Conservation (phyloP, 2,113 vertebrate genomes). For the Hirundichthys speculiger region DNA sequence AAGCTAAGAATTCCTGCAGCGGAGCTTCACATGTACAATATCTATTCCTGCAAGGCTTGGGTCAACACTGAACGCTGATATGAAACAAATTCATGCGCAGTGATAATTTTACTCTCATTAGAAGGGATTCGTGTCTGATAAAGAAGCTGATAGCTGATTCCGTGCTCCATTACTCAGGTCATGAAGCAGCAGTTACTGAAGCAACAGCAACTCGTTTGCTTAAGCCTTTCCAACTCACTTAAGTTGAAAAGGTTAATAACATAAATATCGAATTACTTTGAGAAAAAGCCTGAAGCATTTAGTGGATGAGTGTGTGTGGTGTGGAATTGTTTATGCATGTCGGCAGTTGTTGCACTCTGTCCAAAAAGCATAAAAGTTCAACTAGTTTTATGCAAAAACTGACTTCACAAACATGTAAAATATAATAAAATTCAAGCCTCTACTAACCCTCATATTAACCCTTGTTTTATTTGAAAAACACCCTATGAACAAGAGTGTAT, state of each 20-base stretch:
- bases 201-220: conserved; percentile 36
- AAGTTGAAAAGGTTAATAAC: conserved; percentile 52
- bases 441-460: no score
- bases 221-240: conserved; percentile 28
- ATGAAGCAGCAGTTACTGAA: conserved; percentile 36
- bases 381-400: not conserved
- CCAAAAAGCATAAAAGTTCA: not conserved
- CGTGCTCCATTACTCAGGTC: conserved; percentile 27
- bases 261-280: conserved; percentile 41
- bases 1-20: no score
- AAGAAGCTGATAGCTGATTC: conserved; percentile 5
- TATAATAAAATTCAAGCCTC: not conserved
- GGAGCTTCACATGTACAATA: not conserved
- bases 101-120: conserved; percentile 35
- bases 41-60: not conserved
- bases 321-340: not conserved
- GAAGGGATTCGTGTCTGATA: conserved; percentile 9
- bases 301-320: not conserved
- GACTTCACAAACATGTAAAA: not conserved
- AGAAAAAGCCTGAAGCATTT: conserved; percentile 18
- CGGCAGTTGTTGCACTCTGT: not conserved
- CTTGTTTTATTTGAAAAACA: no score
- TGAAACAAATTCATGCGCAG: conserved; percentile 19
- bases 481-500: no score
- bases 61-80: conserved; percentile 10